Evolutionary conservation across 2,113 vertebrate genomes (phyloP).

Genomic region (Chauna torquata): DNA sequence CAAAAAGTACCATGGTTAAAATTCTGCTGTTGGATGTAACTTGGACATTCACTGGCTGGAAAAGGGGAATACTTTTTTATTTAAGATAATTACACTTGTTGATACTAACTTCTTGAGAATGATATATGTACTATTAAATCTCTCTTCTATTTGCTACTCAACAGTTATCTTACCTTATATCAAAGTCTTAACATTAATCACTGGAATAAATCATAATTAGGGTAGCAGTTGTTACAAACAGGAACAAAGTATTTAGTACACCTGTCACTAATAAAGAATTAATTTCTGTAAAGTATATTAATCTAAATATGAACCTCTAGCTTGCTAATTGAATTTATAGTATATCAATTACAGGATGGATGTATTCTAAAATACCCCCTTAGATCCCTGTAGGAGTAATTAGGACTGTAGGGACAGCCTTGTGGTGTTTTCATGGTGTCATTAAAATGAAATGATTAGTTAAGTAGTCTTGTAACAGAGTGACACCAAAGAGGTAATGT

Average conservation of each 20-base stretch:
- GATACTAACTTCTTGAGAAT: slow-evolving; percentile 21
- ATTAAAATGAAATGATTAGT: slow-evolving; percentile 38
- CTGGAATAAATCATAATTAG: slow-evolving; percentile 39
- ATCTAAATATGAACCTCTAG: not conserved
- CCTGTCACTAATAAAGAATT: slow-evolving; percentile 43
- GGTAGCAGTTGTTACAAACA: not conserved
- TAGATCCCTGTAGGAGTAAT: slow-evolving; percentile 18
- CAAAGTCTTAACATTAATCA: slow-evolving; percentile 33
- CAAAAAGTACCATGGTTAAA: not conserved
- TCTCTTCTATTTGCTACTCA: slow-evolving; percentile 20
- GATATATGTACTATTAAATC: slow-evolving; percentile 35
- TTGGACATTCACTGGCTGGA: not conserved
- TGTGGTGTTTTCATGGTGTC: slow-evolving; percentile 38
- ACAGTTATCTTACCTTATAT: slow-evolving; percentile 8
- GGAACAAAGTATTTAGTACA: slow-evolving; percentile 16
- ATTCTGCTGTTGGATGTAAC: not conserved
- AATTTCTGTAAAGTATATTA: slow-evolving; percentile 24
- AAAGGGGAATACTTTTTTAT: not conserved
- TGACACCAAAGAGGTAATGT: not conserved
- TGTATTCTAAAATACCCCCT: slow-evolving; percentile 7
- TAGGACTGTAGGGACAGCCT: slow-evolving; percentile 10
- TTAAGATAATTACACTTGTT: slow-evolving; percentile 20
- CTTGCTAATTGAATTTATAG: slow-evolving; percentile 41
- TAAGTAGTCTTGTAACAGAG: not conserved
- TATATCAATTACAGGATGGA: not conserved